Conservation (phyloP, 2,888 invertebrate species). For the Gari tellinella region DNA sequence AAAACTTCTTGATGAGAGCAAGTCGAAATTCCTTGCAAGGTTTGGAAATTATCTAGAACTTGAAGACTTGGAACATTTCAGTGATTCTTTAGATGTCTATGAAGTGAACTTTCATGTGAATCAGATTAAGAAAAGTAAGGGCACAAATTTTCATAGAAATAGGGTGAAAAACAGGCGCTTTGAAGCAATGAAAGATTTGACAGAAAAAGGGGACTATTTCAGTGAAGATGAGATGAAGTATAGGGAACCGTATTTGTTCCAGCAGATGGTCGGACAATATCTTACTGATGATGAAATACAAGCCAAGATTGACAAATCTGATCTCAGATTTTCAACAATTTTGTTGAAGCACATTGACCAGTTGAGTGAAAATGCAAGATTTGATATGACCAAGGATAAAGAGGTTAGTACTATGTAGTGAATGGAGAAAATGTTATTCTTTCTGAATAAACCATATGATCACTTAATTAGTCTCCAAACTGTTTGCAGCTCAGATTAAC, state of each 20-base stretch:
- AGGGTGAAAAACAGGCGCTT: conserved; percentile 91
- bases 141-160: conserved; percentile 59
- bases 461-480: no score
- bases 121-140: conserved; percentile 83
- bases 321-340: conserved; percentile 88
- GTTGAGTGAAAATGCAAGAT: conserved; percentile 87
- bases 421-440: no score
- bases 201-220: conserved; percentile 91
- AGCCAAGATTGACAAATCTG: conserved; percentile 83
- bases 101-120: conserved; percentile 88
- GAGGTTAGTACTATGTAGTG: no score
- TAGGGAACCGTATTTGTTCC: conserved; percentile 94
- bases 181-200: conserved; percentile 91
- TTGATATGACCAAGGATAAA: conserved; percentile 86
- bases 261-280: conserved; percentile 94
- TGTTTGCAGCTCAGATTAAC: no score
- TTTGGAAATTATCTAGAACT: conserved; percentile 90
- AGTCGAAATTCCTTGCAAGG: conserved; percentile 90
- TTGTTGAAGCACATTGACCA: conserved; percentile 92
- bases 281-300: conserved; percentile 91
- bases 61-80: conserved; percentile 90
- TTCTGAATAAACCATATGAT: no score
- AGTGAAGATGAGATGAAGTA: conserved; percentile 97
- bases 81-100: conserved; percentile 85
- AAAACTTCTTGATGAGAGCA: conserved; percentile 88